Evolutionary conservation across 2,113 vertebrate genomes (phyloP), one percentile per base, ranked within the genome.

Genomic region (Merops nubicus): DNA sequence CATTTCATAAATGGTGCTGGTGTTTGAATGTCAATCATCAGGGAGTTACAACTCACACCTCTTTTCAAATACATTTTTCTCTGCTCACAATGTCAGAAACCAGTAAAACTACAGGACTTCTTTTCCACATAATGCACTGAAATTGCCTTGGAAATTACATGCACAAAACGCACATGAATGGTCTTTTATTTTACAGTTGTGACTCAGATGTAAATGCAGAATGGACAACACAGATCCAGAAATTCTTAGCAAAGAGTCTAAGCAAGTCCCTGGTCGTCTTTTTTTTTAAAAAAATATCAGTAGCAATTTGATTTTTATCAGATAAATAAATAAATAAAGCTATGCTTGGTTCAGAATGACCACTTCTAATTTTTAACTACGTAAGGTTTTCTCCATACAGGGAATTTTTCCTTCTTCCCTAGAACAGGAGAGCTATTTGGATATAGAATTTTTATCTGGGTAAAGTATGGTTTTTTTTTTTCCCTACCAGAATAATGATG

Each of bases 21-120:
- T 90, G n/a, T 75, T 78, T 91, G 51, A 96, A 94, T 84, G 59
- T 63, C 62, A 86, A 3, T 95, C 87, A 85, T 23, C 69, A 89
- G 83, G 45, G 72, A 83, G 34, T 31, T 90, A 65, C 47, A 82
- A 76, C 76, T 94, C 72, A 89, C 60, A 34, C 50, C 60, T 95
- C 29, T 54, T 82, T 53, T 91, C 68, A 91, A 91, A 83, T 28
- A 70, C 4, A 62, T 81, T 81, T 88, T 81, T 14, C n/a, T 82
- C 60, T 33, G 11, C 68, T 94, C 40, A 57, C n/a, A 86, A n/a
- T 43, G 36, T 87, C 93, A 90, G 54, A 93, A 93, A 77, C 60
- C 53, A 75, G 12, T 62, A 50, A 43, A 89, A 88, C 73, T 50
- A 15, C 47, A 94, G 85, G 33, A 89, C 65, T 84, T 74, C 62